Conservation (phyloP, 1,140 invertebrate genomes). For the Sesamia nonagrioides region DNA sequence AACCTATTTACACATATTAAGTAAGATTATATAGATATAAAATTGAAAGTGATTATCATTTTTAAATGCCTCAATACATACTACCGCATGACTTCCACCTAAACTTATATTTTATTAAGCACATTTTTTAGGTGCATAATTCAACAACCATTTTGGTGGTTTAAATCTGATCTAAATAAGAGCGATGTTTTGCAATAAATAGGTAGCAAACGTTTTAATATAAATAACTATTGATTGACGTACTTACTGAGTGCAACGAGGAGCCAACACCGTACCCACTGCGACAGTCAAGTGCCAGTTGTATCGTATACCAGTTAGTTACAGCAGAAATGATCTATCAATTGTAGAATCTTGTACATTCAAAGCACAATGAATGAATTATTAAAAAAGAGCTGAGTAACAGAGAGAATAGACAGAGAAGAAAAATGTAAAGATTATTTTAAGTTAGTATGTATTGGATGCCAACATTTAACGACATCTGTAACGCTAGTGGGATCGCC, state of each 20-base stretch:
- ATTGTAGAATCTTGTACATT: background rate
- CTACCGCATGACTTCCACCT: background rate
- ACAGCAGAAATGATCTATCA: background rate
- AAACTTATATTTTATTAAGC: conserved; percentile 2
- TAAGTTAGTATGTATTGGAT: background rate
- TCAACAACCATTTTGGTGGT: too few relatives aligned
- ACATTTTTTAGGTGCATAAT: too few relatives aligned
- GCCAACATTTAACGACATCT: background rate
- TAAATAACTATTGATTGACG: background rate
- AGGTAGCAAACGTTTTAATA: too few relatives aligned
- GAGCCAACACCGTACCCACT: background rate
- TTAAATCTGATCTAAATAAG: too few relatives aligned
- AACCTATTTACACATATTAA: background rate
- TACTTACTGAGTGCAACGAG: background rate
- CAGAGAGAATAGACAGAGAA: background rate
- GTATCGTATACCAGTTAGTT: background rate
- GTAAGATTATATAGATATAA: background rate
- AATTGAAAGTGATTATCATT: background rate
- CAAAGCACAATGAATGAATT: background rate
- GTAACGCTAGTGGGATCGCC: background rate
- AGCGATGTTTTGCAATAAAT: too few relatives aligned
- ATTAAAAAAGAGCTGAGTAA: background rate
- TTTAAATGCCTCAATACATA: background rate
- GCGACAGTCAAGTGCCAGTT: background rate
- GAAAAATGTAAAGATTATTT: too few relatives aligned